A percentile compares a stretch with the other conserved stretches of the same genome.
Evolutionary conservation across 2,113 vertebrate genomes (phyloP).

Genomic region (Crotalus horridus): DNA sequence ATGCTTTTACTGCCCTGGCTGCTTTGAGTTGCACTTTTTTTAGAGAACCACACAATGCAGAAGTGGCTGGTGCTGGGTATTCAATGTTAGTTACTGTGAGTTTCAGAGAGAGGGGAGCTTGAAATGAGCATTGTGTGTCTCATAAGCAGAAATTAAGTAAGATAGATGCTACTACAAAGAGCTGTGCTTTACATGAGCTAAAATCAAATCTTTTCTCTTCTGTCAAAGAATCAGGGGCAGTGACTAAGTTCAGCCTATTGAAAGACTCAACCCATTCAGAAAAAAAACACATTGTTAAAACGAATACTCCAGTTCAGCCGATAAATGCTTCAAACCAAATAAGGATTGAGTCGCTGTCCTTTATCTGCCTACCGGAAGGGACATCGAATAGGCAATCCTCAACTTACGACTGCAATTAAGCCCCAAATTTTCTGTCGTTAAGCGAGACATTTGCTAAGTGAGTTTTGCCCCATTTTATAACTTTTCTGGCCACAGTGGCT

Average conservation of each 20-base stretch:
- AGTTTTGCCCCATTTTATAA: too few species aligned
- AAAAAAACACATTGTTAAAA: background rate
- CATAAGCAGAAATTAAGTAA: constrained; percentile 19
- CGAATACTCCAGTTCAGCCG: constrained; percentile 12
- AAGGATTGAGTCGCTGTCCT: background rate
- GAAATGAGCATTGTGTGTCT: background rate
- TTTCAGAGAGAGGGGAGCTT: constrained; percentile 26
- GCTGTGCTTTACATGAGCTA: background rate
- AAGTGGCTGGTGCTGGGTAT: constrained; percentile 8
- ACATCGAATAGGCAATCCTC: background rate
- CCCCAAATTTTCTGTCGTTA: too few species aligned
- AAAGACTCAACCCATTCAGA: constrained; percentile 6
- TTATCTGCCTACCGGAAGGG: too few species aligned
- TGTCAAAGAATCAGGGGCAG: background rate
- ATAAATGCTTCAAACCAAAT: constrained; percentile 11
- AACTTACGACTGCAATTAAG: too few species aligned
- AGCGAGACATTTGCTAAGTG: too few species aligned
- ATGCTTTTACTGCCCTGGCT: constrained; percentile 36
- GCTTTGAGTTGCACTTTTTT: constrained; percentile 28
- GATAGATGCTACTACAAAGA: background rate
- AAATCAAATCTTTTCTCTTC: background rate
- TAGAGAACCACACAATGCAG: background rate
- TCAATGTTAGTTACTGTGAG: constrained; percentile 38
- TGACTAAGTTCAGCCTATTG: background rate
- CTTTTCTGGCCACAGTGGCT: too few species aligned